Evolutionary conservation across 2,888 invertebrate species (phyloP).

Genomic region (Lepetodrilus schrolli): DNA sequence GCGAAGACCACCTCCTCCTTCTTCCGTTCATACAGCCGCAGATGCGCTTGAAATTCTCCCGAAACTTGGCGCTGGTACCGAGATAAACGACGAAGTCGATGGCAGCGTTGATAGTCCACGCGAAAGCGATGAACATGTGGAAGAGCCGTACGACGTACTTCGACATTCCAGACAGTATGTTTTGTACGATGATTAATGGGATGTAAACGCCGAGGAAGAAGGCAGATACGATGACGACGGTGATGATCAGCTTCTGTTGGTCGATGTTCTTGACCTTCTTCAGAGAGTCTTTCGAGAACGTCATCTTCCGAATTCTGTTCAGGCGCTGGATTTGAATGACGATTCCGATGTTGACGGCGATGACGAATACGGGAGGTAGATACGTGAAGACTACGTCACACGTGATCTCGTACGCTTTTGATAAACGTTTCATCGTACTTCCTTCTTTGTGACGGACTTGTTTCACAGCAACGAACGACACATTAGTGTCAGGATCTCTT

Average conservation of each 20-base stretch:
- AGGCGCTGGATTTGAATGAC: neutral
- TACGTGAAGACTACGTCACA: neutral
- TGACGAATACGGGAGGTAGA: neutral
- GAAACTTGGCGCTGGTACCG: neutral
- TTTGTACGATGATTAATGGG: neutral
- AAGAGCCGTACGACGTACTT: neutral
- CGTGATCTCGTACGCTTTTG: no score
- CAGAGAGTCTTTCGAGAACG: neutral
- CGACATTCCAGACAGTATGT: neutral
- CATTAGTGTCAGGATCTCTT: no score
- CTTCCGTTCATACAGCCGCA: no score
- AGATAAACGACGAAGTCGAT: conserved; percentile 6
- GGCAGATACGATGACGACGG: neutral
- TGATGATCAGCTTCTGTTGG: neutral
- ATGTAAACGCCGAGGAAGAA: neutral
- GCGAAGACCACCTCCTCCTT: no score
- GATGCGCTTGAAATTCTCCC: neutral
- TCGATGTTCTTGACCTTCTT: no score
- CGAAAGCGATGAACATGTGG: neutral
- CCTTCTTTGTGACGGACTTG: no score
- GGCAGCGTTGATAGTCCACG: neutral
- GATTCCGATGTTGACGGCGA: neutral
- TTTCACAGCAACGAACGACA: no score
- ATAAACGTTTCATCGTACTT: no score
- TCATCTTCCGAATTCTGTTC: neutral